Conservation (phyloP, 2,797 vertebrate genomes). For the Steatocranus sp. region DNA sequence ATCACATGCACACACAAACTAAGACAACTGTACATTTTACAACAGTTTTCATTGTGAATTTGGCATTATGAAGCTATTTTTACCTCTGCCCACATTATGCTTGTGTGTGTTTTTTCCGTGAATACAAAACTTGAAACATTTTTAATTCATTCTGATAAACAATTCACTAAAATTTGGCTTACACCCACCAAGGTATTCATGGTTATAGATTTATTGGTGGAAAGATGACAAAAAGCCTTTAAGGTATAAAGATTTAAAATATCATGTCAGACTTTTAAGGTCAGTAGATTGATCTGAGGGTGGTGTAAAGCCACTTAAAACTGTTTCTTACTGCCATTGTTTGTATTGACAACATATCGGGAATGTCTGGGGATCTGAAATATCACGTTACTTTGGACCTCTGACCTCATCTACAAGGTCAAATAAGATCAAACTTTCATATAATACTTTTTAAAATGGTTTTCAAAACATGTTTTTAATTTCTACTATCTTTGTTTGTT, state of each 20-base stretch:
- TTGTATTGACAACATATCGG: background rate
- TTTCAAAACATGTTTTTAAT: background rate
- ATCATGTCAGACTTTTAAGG: background rate
- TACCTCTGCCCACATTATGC: background rate
- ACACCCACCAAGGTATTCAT: background rate
- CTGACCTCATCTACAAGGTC: background rate
- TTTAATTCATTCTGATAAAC: fast-evolving
- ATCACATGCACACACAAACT: background rate
- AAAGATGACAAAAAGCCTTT: background rate
- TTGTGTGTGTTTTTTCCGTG: background rate
- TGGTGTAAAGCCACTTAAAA: background rate
- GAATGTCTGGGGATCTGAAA: fast-evolving
- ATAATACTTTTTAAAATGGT: fast-evolving
- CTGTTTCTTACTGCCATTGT: background rate
- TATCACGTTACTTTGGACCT: fast-evolving
- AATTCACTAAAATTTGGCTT: background rate
- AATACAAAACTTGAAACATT: background rate
- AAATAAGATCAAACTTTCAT: fast-evolving
- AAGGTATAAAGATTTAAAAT: background rate
- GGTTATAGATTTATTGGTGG: fast-evolving
- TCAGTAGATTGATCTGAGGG: background rate
- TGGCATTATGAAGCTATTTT: background rate
- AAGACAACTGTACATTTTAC: fast-evolving
- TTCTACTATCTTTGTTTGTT: background rate
- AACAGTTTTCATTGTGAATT: background rate